Conservation (phyloP, 2,797 vertebrate species). For the Semotilus atromaculatus region DNA sequence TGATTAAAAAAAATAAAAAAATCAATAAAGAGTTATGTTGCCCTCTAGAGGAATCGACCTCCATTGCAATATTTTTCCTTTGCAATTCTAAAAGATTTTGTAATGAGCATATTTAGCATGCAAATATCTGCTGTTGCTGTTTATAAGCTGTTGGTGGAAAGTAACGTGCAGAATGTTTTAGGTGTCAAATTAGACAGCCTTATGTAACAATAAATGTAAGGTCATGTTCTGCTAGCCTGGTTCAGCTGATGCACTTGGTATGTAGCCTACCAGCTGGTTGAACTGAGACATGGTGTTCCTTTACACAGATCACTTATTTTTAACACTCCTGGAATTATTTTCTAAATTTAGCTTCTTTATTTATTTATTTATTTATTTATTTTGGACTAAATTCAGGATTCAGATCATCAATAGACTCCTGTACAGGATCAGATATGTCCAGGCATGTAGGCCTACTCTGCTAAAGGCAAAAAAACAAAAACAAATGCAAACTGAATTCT, state of each 20-base stretch:
- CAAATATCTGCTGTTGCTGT: neutral
- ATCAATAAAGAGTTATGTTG: neutral
- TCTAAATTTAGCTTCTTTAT: conserved; percentile 36
- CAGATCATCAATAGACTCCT: neutral
- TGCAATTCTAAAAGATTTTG: neutral
- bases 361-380: no score
- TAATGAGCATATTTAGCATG: neutral
- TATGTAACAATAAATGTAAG: conserved; percentile 6
- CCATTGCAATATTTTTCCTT: neutral
- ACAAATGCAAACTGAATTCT: neutral
- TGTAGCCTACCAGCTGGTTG: conserved; percentile 14
- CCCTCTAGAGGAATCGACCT: conserved; percentile 41
- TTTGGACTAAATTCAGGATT: neutral
- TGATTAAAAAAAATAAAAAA: conserved; percentile 16
- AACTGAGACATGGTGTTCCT: conserved; percentile 41
- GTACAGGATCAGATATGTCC: neutral
- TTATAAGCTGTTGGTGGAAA: neutral
- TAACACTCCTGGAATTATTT: conserved; percentile 48
- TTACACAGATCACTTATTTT: conserved; percentile 56
- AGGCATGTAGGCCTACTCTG: neutral
- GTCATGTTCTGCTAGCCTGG: conserved; percentile 4
- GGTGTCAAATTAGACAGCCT: conserved; percentile 25
- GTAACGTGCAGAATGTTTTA: neutral
- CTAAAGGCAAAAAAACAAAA: neutral
- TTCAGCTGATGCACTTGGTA: conserved; percentile 15